Base-by-base conservation (phyloP, 2,113 vertebrate genomes). In the Sphaerodactylus townsendi region DNA sequence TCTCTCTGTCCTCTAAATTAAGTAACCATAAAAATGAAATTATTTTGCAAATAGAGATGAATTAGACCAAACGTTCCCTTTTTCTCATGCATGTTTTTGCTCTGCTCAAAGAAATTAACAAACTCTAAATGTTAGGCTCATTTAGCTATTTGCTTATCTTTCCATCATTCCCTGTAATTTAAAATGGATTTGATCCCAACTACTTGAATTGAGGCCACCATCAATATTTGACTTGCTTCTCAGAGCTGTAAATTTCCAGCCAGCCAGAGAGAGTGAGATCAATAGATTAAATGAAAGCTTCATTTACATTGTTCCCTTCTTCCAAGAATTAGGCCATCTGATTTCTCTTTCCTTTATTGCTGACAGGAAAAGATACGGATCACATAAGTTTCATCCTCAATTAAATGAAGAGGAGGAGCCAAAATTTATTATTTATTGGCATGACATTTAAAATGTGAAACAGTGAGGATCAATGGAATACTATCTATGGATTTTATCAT, bases 401-500 rank as follows among this genome's bases (percentile, higher is more conserved):
- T 44, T 48, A 62, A n/a, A 65, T 25, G 25, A 25, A 5, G 28
- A 35, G 23, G 35, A 44, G 41, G 14, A 4, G 53, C 5, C 10
- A 8, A 35, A 37, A 25, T 44, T 33, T 28, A 50, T 83, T 76
- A 66, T 48, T 83, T 74, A 39, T 35, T 30, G n/a, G 13, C 41
- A 50, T 79, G 84, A 19, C 64, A 80, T 83, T 77, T 81, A 23
- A 39, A 71, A 77, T 78, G 2, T 79, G 62, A 83, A 87, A 25
- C 30, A 41, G 9, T 33, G 21, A 81, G n/a, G 88, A 70, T 39
- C 1, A 81, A 86, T 44, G 78, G 11, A 80, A 48, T 1, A 44
- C 70, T 91, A 35, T 64, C 28, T 3, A 44, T 1, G 64, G 35
- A 3, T 59, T 53, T 84, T 91, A 65, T 44, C 76, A 53, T 28